Evolutionary conservation across 2,797 vertebrate species (phyloP), one percentile per base, ranked within the genome.

Genomic region (Bovichtus diacanthus): DNA sequence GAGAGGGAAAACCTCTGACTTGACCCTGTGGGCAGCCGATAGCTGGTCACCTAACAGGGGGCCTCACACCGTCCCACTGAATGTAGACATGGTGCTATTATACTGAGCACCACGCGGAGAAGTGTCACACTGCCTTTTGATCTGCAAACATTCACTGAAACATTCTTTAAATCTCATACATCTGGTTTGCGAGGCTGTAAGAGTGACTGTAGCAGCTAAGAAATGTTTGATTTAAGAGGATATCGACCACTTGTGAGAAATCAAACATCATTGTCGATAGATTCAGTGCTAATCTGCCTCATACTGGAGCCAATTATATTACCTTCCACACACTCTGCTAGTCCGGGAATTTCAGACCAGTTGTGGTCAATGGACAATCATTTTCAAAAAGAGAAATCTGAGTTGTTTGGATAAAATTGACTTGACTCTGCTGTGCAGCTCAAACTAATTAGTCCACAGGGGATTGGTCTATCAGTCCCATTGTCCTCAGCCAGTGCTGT

Each of bases 391-490:
- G 18, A 41, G 12, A 13, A 15, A 49, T 19, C 11, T 10, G 13
- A 49, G 23, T 27, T 82, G 25, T 63, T 56, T 19, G 0, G 25
- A 54, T 55, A 4, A 62, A 58, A 69, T 13, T 69, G 49, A 74
- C 44, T 41, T 73, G 43, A 53, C 31, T 69, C 63, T 84, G 54
- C 53, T 19, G 23, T 79, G 63, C 47, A 88, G 72, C 75, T 76
- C 58, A 85, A 76, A 89, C 85, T 72, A 86, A 85, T 86, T 78
- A 73, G 68, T 58, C 72, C 21, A 18, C 67, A 34, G 66, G 76
- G 68, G 61, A 84, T 76, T 60, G 49, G 64, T 76, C 72, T 76
- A 12, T 61, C 62, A 83, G 47, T 16, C 51, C 69, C 66, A 70
- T 77, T 88, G 86, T 89, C 62, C 53, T 74, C 56, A 66, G 53